Evolutionary conservation across 2,113 vertebrate species (phyloP), one percentile per base, ranked within the genome.

Genomic region (Orthonyx spaldingii): DNA sequence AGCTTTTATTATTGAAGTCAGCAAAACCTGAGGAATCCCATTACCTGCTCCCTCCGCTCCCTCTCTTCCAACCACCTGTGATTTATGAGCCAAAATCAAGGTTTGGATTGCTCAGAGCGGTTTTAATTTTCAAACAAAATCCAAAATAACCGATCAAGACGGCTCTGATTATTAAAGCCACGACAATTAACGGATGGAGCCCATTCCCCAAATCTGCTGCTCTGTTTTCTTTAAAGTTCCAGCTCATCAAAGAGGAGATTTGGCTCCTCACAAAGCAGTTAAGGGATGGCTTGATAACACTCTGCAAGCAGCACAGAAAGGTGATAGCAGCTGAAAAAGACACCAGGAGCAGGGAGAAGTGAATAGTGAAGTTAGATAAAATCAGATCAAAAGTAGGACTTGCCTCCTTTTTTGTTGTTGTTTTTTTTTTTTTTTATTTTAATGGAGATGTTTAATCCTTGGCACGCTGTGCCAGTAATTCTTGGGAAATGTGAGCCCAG

Each of bases 1-100:
- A 97, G 96, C 79, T 97, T 95, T 96, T 94, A 86, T 90, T 91
- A 95, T 88, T 56, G 65, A 94, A 97, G 87, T 91, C 97, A 97
- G 85, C 82, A 92, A 94, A 96, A 93, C 49, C 57, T 77, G 84
- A 93, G 78, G 84, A 71, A 88, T 72, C 33, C 74, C 24, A 76
- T 91, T 93, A 90, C 92, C 87, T 87, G 55, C 65, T 76, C 75
- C 63, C 50, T 68, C 75, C 42, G n/a, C 55, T 76, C 80, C 55
- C 66, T 50, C 74, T 63, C 30, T 47, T n/a, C 75, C 72, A 72
- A 33, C 32, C 55, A 41, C 13, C 72, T 18, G 23, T 60, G 79
- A 96, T 94, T 90, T 93, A 96, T 41, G 84, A 97, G 88, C 65
- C 91, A 74, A 91, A 97, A 92, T 74, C 95, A 46, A 63, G 83